phyloP scores from a whole-genome alignment of 2,888 invertebrate genomes.

The Neocrepidodera transversa region DNA sequence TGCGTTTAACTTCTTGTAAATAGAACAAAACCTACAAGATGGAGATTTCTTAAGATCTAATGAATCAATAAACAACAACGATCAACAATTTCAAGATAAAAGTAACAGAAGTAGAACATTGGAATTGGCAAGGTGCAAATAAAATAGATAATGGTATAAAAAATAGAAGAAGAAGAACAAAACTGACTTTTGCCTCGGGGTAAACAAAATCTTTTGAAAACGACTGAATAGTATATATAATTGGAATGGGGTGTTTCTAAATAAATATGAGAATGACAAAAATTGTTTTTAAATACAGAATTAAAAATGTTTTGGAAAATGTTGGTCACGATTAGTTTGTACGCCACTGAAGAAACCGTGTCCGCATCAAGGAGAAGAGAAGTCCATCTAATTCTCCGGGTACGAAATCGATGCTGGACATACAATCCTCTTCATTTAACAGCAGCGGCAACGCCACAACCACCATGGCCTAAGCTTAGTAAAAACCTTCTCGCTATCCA shows the following conservation, averaged over 20 bases:
- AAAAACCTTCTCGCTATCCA: neutral
- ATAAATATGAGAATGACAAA: neutral
- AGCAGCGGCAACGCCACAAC: neutral
- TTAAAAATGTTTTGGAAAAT: too few species aligned
- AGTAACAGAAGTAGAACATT: too few species aligned
- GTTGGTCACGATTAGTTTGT: neutral
- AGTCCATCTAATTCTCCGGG: neutral
- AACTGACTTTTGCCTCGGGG: too few species aligned
- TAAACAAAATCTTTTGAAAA: neutral
- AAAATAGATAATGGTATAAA: too few species aligned
- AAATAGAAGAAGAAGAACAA: too few species aligned
- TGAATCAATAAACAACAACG: too few species aligned
- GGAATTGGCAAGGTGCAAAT: too few species aligned
- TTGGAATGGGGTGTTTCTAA: neutral
- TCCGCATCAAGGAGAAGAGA: neutral
- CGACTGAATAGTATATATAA: neutral
- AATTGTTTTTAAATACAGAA: too few species aligned
- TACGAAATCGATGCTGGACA: neutral
- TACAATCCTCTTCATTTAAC: slow-evolving; percentile 1
- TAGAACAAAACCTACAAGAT: too few species aligned
- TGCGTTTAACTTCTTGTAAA: too few species aligned
- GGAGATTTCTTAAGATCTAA: too few species aligned
- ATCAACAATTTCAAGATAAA: too few species aligned
- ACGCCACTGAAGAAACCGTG: neutral
- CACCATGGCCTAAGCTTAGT: neutral